Evolutionary conservation across 2,888 invertebrate species (phyloP).

Genomic region (Trachelus stipa): DNA sequence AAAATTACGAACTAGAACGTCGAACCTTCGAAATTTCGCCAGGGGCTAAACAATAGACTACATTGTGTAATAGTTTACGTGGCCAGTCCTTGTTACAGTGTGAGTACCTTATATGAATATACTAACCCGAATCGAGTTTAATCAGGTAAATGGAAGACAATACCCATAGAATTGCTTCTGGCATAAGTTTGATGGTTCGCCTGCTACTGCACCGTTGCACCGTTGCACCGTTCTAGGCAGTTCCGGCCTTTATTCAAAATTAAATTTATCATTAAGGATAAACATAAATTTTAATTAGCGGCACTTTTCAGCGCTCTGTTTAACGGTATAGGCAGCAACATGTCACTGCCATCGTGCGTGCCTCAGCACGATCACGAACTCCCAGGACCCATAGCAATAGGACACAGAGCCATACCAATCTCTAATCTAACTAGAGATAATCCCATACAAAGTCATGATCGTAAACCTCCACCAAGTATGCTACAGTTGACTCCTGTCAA

Average conservation of each 20-base stretch:
- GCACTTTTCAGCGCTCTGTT: slow-evolving; percentile 33
- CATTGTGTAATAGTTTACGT: not conserved
- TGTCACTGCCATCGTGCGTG: slow-evolving; percentile 57
- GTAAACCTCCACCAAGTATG: slow-evolving; percentile 35
- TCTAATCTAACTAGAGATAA: slow-evolving; percentile 19
- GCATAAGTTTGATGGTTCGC: not conserved
- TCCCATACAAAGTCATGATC: slow-evolving; percentile 16
- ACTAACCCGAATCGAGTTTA: slow-evolving; percentile 33
- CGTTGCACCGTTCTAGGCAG: not conserved
- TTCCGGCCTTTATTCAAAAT: not conserved
- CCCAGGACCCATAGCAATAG: slow-evolving; percentile 24
- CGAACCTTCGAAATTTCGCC: not conserved
- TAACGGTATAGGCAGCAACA: slow-evolving; percentile 58
- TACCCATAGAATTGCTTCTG: slow-evolving; percentile 2
- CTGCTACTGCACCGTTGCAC: not conserved
- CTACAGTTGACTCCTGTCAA: slow-evolving; percentile 54
- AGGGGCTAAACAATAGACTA: not conserved
- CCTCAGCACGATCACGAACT: slow-evolving; percentile 54
- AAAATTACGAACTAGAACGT: not conserved
- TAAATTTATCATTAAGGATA: not conserved
- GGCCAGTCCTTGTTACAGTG: not conserved
- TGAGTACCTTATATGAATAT: not conserved
- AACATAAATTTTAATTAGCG: not conserved
- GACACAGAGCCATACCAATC: slow-evolving; percentile 27
- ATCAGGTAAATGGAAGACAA: slow-evolving; percentile 30